Conservation (phyloP, 2,888 invertebrate species). For the Nephrotoma appendiculata region DNA sequence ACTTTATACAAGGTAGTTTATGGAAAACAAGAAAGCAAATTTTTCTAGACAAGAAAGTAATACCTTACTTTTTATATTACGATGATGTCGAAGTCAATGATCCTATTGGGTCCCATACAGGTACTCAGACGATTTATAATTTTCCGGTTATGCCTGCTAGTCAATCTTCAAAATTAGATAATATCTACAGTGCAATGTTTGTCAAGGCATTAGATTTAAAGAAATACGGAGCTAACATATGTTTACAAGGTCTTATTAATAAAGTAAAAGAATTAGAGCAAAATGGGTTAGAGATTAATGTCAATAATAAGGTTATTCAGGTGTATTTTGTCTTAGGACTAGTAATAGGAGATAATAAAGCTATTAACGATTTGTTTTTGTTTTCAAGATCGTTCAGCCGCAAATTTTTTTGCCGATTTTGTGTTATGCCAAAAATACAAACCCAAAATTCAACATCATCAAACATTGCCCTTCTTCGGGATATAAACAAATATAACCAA, state of each 20-base stretch:
- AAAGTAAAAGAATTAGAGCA: constrained; percentile 11
- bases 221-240: constrained; percentile 9
- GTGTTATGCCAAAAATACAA: not conserved
- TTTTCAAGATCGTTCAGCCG: constrained; percentile 11
- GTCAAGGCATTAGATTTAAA: constrained; percentile 10
- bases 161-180: constrained; percentile 8
- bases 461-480: not conserved
- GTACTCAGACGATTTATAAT: constrained; percentile 11
- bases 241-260: constrained; percentile 9
- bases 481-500: constrained; percentile 4
- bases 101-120: constrained; percentile 10
- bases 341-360: constrained; percentile 8
- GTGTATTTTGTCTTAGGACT: constrained; percentile 11
- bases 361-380: constrained; percentile 9
- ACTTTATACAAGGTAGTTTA: constrained; percentile 9
- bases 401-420: constrained; percentile 12
- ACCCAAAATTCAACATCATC: too few relatives aligned
- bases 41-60: constrained; percentile 5
- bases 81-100: constrained; percentile 11
- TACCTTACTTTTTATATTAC: constrained; percentile 9
- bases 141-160: constrained; percentile 8
- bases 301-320: constrained; percentile 5
- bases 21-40: constrained; percentile 8
- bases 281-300: not conserved
- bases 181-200: constrained; percentile 11